Evolutionary conservation across 2,888 invertebrate genomes (phyloP), one percentile per base, ranked within the genome.

Genomic region (Leptopilina drosophilae): DNA sequence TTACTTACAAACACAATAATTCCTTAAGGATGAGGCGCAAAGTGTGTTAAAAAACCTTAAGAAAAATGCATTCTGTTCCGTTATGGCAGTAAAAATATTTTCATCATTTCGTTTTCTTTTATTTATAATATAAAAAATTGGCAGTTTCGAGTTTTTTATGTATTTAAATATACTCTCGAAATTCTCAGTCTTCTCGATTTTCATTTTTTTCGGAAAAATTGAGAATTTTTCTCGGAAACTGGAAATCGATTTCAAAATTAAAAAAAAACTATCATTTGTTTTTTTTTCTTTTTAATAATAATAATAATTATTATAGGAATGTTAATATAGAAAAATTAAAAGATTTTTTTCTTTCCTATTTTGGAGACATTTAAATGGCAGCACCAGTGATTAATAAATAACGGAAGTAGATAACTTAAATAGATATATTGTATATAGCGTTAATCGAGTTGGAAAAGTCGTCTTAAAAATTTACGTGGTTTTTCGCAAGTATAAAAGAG

Each of bases 21-120:
- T 84, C 84, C 84, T 87, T 86, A 64, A 85, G 85, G n/a, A 73
- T 56, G 26, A 9, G 26, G 85, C 84, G 42, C 42, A 42, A 20
- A 42, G 42, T 42, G 42, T 42, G 15, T 59, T 59, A 20, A 56
- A 56, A 56, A 82, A 86, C 83, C 14, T 81, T 87, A 84, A 82
- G 82, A 87, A 80, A 85, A 86, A 87, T 86, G 86, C 86, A 85
- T 87, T 42, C 8, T 84, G 82, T 82, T 85, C 79, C 78, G 82
- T 83, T 87, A 89, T 90, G 90, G 89, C 90, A 89, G 87, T 87
- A 83, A 49, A 49, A 49, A 49, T 49, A 49, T 49, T 49, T 49
- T 49, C 49, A 49, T 49, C 9, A 9, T 49, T 11, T 49, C 1
- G 0, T 42, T 42, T 42, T 8, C 1, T 42, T 42, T 42, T 82